These are phyloP conservation scores for Drosophila rellima DNA, from an alignment of 2,888 invertebrate genomes.

Conservation along the genomic window DNA sequence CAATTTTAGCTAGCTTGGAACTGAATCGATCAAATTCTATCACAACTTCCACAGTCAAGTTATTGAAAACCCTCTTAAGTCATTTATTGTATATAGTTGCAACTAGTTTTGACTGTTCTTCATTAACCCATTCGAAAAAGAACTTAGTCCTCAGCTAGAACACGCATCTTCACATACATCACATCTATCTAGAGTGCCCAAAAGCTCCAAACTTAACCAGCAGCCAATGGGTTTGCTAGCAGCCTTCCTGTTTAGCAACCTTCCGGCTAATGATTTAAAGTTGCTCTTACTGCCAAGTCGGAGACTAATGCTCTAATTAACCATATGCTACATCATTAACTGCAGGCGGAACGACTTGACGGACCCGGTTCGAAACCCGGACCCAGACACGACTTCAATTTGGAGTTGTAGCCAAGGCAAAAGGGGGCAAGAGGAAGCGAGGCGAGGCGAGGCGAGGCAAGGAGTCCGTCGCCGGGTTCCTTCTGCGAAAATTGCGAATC, in stretches of 20 bases:
- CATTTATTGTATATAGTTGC: constrained; percentile 26
- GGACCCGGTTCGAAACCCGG: constrained; percentile 2
- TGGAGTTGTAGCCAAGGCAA: not conserved
- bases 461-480: constrained; percentile 43
- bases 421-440: not conserved
- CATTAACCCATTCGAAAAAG: constrained; percentile 42
- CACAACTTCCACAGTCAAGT: not conserved
- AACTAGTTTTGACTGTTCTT: constrained; percentile 27
- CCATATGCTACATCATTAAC: constrained; percentile 79
- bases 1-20: not conserved
- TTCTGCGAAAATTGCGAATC: constrained; percentile 71
- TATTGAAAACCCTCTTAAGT: constrained; percentile 4
- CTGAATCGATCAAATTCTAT: not conserved
- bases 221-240: constrained; percentile 61
- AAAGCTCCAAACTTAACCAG: constrained; percentile 34
- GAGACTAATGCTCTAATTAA: constrained; percentile 79
- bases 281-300: constrained; percentile 41
- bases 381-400: not conserved
- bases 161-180: constrained; percentile 15
- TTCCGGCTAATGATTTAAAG: constrained; percentile 70
- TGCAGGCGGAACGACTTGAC: constrained; percentile 44
- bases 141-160: constrained; percentile 51
- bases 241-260: constrained; percentile 28
- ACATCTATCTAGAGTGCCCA: constrained; percentile 29
- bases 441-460: not conserved